Percentiles rank a stretch among this genome's conserved stretches.
Evolutionary conservation across 1,140 invertebrate genomes (phyloP).

Genomic region (Batillaria attramentaria): DNA sequence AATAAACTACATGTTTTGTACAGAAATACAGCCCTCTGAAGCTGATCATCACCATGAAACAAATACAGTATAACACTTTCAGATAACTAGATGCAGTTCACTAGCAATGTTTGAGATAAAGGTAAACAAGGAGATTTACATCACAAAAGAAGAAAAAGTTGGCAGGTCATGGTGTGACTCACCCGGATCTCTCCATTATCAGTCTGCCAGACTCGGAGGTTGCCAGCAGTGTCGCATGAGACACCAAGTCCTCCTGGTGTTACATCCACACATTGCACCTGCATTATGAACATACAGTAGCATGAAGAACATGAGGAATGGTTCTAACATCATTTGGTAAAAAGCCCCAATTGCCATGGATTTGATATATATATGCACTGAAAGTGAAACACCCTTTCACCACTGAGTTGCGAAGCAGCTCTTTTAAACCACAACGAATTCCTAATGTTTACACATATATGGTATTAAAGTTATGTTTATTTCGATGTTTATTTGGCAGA

Average conservation of each 20-base stretch:
- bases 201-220: constrained; percentile 79
- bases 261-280: constrained; percentile 75
- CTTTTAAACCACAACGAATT: too few relatives aligned
- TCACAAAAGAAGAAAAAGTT: not conserved
- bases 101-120: too few relatives aligned
- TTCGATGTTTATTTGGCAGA: not conserved
- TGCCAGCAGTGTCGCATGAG: constrained; percentile 77
- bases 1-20: too few relatives aligned
- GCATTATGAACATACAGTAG: too few relatives aligned
- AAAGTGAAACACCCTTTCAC: not conserved
- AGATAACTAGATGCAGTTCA: too few relatives aligned
- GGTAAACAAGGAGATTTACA: too few relatives aligned
- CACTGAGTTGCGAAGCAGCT: not conserved
- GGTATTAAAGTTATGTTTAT: not conserved
- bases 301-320: too few relatives aligned
- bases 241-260: constrained; percentile 77
- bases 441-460: not conserved
- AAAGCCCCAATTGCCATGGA: not conserved
- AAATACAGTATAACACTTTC: too few relatives aligned
- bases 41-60: too few relatives aligned
- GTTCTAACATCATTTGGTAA: too few relatives aligned
- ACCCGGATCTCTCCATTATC: constrained; percentile 75
- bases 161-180: constrained; percentile 41
- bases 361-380: not conserved
- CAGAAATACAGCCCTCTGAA: too few relatives aligned